Percentiles rank a stretch among this genome's conserved stretches.
phyloP scores from a whole-genome alignment of 2,797 vertebrate genomes.

The Myripristis murdjan region DNA sequence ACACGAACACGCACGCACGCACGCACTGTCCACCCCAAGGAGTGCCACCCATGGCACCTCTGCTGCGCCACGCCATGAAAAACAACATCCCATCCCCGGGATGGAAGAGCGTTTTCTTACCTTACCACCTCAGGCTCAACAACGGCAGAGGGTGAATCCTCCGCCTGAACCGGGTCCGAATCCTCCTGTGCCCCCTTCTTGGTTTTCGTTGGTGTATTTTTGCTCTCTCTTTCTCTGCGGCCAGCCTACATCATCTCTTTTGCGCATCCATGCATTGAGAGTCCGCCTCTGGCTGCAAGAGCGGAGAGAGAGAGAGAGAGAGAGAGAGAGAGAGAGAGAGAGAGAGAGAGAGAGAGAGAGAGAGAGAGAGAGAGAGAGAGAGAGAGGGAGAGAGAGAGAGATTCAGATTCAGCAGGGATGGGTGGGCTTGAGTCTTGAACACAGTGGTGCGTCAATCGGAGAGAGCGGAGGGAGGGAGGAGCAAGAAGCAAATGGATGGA shows the following conservation, averaged over 20 bases:
- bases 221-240: constrained; percentile 30
- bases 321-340: constrained; percentile 8
- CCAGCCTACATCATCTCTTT: constrained; percentile 75
- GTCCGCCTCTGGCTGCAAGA: constrained; percentile 58
- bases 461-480: constrained; percentile 18
- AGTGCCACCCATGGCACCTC: constrained; percentile 17
- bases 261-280: constrained; percentile 80
- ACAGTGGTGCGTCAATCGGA: constrained; percentile 68
- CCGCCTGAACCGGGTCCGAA: constrained; percentile 51
- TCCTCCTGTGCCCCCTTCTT: constrained; percentile 49
- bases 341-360: constrained; percentile 22
- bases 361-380: constrained; percentile 6
- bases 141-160: constrained; percentile 50
- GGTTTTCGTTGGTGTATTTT: constrained; percentile 35
- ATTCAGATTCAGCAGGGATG: constrained; percentile 46
- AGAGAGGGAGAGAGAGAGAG: constrained; percentile 22
- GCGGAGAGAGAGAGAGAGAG: constrained; percentile 19
- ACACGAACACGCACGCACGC: constrained; percentile 20
- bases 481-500: constrained; percentile 20
- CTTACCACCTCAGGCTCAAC: constrained; percentile 66
- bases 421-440: constrained; percentile 40
- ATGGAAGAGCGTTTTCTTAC: constrained; percentile 54
- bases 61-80: constrained; percentile 24
- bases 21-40: constrained; percentile 9
- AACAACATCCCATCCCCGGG: constrained; percentile 20